Conservation (phyloP, 2,113 vertebrate species). For the Athene noctua region DNA sequence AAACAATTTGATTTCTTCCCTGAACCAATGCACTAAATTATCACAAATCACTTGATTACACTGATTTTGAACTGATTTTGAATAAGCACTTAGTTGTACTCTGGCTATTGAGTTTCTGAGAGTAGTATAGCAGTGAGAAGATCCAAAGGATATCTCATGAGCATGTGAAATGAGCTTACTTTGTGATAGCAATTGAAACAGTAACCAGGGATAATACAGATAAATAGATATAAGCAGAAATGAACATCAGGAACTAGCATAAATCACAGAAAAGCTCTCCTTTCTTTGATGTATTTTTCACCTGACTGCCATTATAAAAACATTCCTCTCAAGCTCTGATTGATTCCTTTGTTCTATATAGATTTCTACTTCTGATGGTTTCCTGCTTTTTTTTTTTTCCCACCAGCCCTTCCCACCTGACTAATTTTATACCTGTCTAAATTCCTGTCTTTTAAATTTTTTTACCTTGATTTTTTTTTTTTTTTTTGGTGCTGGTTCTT, state of each 20-base stretch:
- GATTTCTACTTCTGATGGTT: neutral
- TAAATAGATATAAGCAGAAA: neutral
- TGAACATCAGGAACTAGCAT: neutral
- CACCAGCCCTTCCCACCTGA: neutral
- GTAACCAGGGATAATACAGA: neutral
- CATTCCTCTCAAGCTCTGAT: neutral
- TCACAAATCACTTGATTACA: neutral
- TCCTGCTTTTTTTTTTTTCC: neutral
- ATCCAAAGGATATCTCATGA: neutral
- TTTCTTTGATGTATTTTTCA: neutral
- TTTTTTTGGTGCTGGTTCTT: neutral
- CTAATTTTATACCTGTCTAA: neutral
- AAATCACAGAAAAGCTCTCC: neutral
- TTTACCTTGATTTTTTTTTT: too few relatives aligned
- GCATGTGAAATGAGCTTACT: neutral
- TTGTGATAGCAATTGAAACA: neutral
- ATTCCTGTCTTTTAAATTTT: too few relatives aligned
- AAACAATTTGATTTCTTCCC: neutral
- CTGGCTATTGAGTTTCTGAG: neutral
- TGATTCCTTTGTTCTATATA: neutral
- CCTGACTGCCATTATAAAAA: neutral
- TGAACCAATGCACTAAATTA: neutral
- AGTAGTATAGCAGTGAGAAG: neutral
- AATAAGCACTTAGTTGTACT: neutral
- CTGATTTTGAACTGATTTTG: conserved; percentile 8